Evolutionary conservation across 1,140 invertebrate genomes (phyloP), one percentile per base, ranked within the genome.

Genomic region (Platyscapa corneri): DNA sequence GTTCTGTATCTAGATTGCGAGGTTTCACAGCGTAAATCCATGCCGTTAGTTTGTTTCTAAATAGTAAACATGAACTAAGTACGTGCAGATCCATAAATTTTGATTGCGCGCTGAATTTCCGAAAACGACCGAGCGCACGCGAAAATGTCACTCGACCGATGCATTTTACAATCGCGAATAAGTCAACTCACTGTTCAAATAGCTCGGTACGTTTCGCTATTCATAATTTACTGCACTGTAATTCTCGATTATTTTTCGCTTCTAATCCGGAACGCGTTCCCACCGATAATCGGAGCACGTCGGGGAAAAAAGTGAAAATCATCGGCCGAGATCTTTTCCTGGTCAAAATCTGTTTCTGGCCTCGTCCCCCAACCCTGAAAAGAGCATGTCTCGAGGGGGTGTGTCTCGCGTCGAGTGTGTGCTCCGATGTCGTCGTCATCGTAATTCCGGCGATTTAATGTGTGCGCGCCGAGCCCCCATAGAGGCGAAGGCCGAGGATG

Each of bases 371-470:
- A 60, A 60, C 3, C 70, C 70, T 10, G 70, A 20, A 1, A 27
- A 37, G 34, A 46, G n/a, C 67, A 32, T 20, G 67, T 12, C 27
- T 7, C 7, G 64, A 30, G 7, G 30, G 34, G 8, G 49, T 23
- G 70, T 16, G 42, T 30, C 65, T 82, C 16, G 37, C 42, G 32
- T 53, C 1, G 80, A n/a, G 20, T 20, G 67, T 12, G 8, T 20
- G 46, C 27, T 60, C 27, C 23, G 56, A 23, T 60, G 56, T 60
- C 49, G 49, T 53, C 60, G 64, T 67, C 75, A 49, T 60, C 76
- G 53, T 78, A 30, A 76, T 39, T 74, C 78, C 20, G 84, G 70
- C 84, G 84, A 82, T 82, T 76, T 72, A 79, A 65, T 76, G 77
- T 53, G 76, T 67, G 49, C 49, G 16, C 49, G 49, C 72, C 72